phyloP scores from a whole-genome alignment of 2,113 vertebrate species.

The Haemorhous mexicanus region DNA sequence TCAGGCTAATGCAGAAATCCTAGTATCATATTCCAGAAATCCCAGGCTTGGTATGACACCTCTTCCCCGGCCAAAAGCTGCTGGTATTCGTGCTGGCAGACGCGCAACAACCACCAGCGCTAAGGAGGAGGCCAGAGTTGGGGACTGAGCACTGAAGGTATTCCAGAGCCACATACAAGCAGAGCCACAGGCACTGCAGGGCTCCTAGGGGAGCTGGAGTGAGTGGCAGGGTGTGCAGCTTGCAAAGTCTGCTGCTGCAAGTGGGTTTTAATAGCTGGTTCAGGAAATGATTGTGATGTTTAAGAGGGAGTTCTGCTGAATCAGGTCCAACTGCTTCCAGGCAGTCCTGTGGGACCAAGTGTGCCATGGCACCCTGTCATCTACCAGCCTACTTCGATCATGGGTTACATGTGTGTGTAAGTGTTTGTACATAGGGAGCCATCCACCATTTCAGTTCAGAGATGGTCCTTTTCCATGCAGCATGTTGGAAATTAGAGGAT shows the following conservation, averaged over 20 bases:
- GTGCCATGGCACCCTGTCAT: neutral
- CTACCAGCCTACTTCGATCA: neutral
- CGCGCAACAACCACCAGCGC: neutral
- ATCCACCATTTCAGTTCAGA: neutral
- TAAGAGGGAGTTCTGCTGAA: neutral
- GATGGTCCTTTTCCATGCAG: neutral
- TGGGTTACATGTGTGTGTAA: accelerated
- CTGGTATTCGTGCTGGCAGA: constrained; percentile 22
- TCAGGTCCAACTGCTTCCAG: neutral
- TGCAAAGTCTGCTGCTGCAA: neutral
- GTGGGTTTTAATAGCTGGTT: neutral
- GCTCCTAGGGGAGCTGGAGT: neutral
- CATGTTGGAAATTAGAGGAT: neutral
- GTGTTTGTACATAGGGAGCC: neutral
- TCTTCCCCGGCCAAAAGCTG: neutral
- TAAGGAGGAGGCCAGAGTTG: constrained; percentile 1
- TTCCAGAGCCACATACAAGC: neutral
- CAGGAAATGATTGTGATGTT: neutral
- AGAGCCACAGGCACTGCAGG: neutral
- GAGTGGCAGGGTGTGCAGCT: neutral
- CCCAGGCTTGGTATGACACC: constrained; percentile 4
- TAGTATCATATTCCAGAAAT: constrained; percentile 30
- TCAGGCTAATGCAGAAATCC: neutral
- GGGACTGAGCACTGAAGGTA: neutral
- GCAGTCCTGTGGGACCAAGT: neutral